These are phyloP conservation scores for Operophtera brumata DNA, from an alignment of 2,888 invertebrate species.

Conservation along the genomic window DNA sequence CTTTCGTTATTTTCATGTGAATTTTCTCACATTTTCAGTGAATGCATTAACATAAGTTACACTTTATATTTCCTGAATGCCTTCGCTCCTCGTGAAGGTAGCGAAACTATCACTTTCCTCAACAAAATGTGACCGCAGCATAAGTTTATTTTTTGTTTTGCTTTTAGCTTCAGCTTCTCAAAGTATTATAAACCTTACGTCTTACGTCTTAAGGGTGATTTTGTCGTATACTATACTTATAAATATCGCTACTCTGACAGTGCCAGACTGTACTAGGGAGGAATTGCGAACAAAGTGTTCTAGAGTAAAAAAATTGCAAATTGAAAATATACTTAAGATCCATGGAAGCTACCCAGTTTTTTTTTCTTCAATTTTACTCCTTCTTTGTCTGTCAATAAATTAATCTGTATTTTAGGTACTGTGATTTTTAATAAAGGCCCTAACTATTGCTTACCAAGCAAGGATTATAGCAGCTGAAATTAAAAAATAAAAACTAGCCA, in stretches of 20 bases:
- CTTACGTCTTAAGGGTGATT: not conserved
- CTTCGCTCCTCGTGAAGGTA: constrained; percentile 8
- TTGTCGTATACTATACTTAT: not conserved
- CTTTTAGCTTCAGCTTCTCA: not conserved
- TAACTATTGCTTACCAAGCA: too few species aligned
- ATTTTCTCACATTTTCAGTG: not conserved
- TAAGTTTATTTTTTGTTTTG: constrained; percentile 5
- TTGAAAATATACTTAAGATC: not conserved
- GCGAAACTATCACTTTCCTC: constrained; percentile 17
- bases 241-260: constrained; percentile 16
- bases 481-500: too few species aligned
- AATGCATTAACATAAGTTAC: not conserved
- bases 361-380: too few species aligned
- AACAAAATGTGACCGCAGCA: constrained; percentile 14
- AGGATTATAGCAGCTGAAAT: too few species aligned
- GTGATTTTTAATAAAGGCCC: too few species aligned
- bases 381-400: too few species aligned
- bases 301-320: not conserved
- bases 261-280: constrained; percentile 21
- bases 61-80: constrained; percentile 2
- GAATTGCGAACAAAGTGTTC: constrained; percentile 6
- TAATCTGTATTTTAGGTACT: too few species aligned
- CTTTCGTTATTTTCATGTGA: not conserved
- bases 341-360: too few species aligned
- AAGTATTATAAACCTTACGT: not conserved